Base-by-base conservation (phyloP, 1,140 invertebrate species). In the Papilio aristodemus region DNA sequence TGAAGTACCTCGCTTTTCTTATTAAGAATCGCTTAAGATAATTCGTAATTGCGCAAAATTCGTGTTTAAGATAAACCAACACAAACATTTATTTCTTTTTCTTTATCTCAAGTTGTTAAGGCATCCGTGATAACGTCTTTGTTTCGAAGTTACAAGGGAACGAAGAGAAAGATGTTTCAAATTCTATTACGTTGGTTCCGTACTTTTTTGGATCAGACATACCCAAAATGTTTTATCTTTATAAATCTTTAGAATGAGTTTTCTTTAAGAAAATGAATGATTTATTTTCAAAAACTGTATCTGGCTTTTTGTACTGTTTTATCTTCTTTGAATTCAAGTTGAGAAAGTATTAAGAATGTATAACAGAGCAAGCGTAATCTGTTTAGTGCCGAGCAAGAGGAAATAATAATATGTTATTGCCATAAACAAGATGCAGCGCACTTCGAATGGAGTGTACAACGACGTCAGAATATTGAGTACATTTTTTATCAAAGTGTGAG, bases 71-170 rank as follows among this genome's bases (percentile, higher is more conserved):
- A 54, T 54, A 54, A 25, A 54, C 17, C 9, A 54, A 54, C 19
- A 5, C 17, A 54, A 54, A 22, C 43, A 46, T 54, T 54, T 54
- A 54, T 54, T 54, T 50, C 19, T 50, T 22, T 54, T 25, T 54
- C 46, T 54, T 54, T 54, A 54, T 54, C 17, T 50, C 19, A 54
- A 54, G 46, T 22, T 50, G 17, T 50, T 54, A 19, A 54, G 4
- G 19, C 19, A 13, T 54, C 10, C 10, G 46, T 25, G 46, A 54
- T 54, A 54, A 54, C 19, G 46, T 13, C 46, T 54, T 54, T 54
- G 46, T 46, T 46, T 19, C 14, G 14, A 22, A 19, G n/a, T 43
- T 43, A 43, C 19, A 50, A 50, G 43, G 17, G 17, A 50, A 50
- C 43, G 7, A 22, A 50, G 19, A 22, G 14, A 50, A 50, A 14